Evolutionary conservation across 2,113 vertebrate genomes (phyloP).

Genomic region (Dipodomys ordii): DNA sequence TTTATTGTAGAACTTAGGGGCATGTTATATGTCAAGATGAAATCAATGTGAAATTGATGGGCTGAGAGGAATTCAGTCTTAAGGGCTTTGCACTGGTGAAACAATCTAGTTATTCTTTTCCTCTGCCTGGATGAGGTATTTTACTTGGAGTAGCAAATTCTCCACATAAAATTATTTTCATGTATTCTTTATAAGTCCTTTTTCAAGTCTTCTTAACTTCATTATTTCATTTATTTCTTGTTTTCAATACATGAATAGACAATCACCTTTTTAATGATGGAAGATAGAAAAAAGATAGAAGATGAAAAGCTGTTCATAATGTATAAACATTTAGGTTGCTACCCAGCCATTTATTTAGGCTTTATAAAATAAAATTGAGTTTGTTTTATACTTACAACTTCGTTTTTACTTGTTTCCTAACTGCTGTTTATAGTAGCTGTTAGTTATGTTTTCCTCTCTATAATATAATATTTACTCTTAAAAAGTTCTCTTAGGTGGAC

Average conservation of each 20-base stretch:
- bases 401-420: not conserved
- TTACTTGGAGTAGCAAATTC: constrained; percentile 59
- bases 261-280: constrained; percentile 36
- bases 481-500: no score
- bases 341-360: not conserved
- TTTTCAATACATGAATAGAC: not conserved
- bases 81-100: constrained; percentile 61
- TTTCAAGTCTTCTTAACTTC: not conserved
- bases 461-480: not conserved
- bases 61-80: constrained; percentile 60
- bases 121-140: constrained; percentile 40
- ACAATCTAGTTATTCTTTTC: constrained; percentile 51
- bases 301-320: constrained; percentile 40
- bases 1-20: constrained; percentile 72
- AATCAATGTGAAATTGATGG: constrained; percentile 79
- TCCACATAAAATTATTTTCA: constrained; percentile 21
- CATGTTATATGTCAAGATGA: constrained; percentile 71
- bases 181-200: constrained; percentile 1
- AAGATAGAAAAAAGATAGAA: constrained; percentile 59
- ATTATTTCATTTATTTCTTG: constrained; percentile 15
- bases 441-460: no score
- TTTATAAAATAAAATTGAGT: constrained; percentile 42
- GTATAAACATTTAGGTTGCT: not conserved
- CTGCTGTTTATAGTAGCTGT: no score
- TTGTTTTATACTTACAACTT: constrained; percentile 50